Conservation (phyloP, 2,797 vertebrate genomes). For the Pteronotus mesoamericanus region DNA sequence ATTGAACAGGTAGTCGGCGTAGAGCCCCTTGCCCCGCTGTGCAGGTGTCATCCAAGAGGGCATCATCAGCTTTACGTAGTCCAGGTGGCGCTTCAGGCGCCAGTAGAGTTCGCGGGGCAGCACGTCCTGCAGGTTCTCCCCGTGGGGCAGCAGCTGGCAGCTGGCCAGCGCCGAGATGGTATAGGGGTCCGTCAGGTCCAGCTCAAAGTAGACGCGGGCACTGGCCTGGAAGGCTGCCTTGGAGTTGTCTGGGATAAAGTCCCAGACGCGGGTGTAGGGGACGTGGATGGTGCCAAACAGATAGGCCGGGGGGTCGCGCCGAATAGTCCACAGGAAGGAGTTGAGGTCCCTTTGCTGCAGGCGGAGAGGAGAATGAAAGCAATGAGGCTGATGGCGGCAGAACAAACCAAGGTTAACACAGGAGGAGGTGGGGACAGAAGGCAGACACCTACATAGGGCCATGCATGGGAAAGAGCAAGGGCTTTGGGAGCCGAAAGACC, state of each 20-base stretch:
- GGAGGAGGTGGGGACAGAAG: neutral
- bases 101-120: slow-evolving; percentile 88
- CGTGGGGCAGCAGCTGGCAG: slow-evolving; percentile 90
- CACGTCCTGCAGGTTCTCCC: slow-evolving; percentile 89
- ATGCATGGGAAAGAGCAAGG: neutral
- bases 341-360: slow-evolving; percentile 88
- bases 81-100: slow-evolving; percentile 90
- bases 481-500: neutral
- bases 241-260: slow-evolving; percentile 89
- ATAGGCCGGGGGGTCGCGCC: slow-evolving; percentile 87
- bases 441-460: neutral
- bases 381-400: neutral
- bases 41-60: slow-evolving; percentile 91
- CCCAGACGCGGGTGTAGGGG: slow-evolving; percentile 90
- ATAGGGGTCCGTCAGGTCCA: slow-evolving; percentile 90
- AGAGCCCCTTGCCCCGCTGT: slow-evolving; percentile 88
- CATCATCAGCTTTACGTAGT: slow-evolving; percentile 92
- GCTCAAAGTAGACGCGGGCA: slow-evolving; percentile 87
- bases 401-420: neutral
- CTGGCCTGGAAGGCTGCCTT: slow-evolving; percentile 89
- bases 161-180: slow-evolving; percentile 90
- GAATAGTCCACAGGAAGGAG: slow-evolving; percentile 90
- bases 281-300: slow-evolving; percentile 92
- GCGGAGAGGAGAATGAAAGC: neutral
- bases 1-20: slow-evolving; percentile 91